Evolutionary conservation across 2,113 vertebrate genomes (phyloP), one percentile per base, ranked within the genome.

Genomic region (Amblyornis subalaris): DNA sequence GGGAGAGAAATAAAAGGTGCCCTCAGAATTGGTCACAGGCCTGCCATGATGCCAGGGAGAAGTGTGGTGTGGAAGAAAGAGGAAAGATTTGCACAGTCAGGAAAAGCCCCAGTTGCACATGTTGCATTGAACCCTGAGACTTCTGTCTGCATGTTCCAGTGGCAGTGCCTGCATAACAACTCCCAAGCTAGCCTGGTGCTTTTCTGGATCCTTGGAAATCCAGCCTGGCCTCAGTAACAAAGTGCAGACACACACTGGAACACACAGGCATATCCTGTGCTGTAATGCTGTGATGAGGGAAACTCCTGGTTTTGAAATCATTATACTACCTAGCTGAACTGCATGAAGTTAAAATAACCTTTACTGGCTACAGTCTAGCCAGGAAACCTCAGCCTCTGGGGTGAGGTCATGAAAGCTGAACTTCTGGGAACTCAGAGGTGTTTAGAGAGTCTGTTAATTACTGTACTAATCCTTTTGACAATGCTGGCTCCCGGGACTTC

Each of bases 391-490:
- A 1, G 35, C 40, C 76, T 81, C 40, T 1, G 2, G 74, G 42
- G 26, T 66, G 44, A 85, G 54, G 40, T 88, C 87, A 71, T 89
- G 83, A 60, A 83, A 67, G 26, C 33, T 54, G 10, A 81, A 75
- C 18, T 76, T 87, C 33, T 93, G 79, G 54, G 79, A 83, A 45
- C 18, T 76, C 60, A 26, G 76, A 78, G 66, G 47, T 91, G 78
- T 87, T 96, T 91, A 73, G 66, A 89, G 60, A 94, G 29, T 42
- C 42, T 73, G 35, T 73, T 91, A 85, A 76, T 91, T 79, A 82
- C 60, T 81, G 53, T 24, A 67, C 26, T 73, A 94, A 89, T 79
- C 50, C 71, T 92, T 85, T 18, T 91, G 51, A 91, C 53, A 92
- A 67, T 91, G 85, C 54, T 92, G 71, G 26, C 67, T 89, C 33